Conservation (phyloP, 2,888 invertebrate genomes). For the Polydrusus cervinus region DNA sequence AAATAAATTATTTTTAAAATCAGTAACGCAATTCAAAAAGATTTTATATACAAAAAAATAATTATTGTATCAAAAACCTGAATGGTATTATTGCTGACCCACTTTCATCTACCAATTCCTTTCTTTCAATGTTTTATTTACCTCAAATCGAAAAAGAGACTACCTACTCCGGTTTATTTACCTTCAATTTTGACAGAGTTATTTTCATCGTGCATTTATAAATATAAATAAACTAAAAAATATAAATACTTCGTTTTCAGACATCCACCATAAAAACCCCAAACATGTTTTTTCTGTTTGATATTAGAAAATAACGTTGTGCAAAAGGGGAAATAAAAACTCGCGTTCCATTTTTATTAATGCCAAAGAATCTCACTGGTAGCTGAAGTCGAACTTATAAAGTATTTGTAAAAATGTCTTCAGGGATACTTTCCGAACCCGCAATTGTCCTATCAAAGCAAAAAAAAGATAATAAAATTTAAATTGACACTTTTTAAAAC, state of each 20-base stretch:
- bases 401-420: constrained; percentile 41
- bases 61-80: too few relatives aligned
- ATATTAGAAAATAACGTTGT: constrained; percentile 5
- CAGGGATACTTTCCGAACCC: constrained; percentile 28
- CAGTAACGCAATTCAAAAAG: too few relatives aligned
- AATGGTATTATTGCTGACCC: too few relatives aligned
- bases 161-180: neutral
- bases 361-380: constrained; percentile 15
- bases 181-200: neutral
- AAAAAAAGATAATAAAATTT: constrained; percentile 48
- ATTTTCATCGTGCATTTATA: neutral
- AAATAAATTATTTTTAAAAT: too few relatives aligned
- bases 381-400: constrained; percentile 23
- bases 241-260: neutral
- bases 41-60: too few relatives aligned
- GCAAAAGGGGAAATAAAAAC: constrained; percentile 14
- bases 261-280: neutral
- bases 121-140: too few relatives aligned
- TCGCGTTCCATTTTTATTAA: constrained; percentile 21
- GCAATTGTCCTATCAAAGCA: constrained; percentile 38
- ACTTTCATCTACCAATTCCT: too few relatives aligned
- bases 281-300: neutral
- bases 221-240: neutral
- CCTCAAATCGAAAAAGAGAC: too few relatives aligned
- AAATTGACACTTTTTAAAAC: constrained; percentile 50